Conservation (phyloP, 2,888 invertebrate genomes). For the Zele albiditarsus region DNA sequence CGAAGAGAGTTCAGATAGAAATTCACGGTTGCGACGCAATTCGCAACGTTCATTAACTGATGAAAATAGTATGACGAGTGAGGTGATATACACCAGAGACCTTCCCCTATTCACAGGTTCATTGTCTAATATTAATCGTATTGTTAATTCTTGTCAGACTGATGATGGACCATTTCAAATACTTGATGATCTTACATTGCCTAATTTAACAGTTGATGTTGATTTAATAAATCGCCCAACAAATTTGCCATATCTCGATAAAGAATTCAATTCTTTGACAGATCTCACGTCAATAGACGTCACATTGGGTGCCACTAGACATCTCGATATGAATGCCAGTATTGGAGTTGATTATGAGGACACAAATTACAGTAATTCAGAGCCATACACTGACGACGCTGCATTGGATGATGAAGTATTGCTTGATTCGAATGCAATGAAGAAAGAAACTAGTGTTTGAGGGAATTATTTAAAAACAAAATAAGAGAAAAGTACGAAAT, state of each 20-base stretch:
- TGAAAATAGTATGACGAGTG: constrained; percentile 55
- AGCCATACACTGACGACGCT: constrained; percentile 47
- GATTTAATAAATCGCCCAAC: constrained; percentile 10
- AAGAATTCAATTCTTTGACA: constrained; percentile 57
- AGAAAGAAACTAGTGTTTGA: constrained; percentile 70
- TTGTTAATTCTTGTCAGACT: constrained; percentile 46
- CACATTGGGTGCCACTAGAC: constrained; percentile 50
- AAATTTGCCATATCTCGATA: constrained; percentile 45
- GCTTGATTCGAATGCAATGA: constrained; percentile 56
- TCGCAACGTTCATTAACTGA: constrained; percentile 56
- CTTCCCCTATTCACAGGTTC: constrained; percentile 43
- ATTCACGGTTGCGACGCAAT: constrained; percentile 30
- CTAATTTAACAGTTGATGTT: constrained; percentile 38
- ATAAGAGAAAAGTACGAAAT: neutral
- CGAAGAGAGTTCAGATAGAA: constrained; percentile 55
- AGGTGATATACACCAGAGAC: constrained; percentile 50
- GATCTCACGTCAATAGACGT: constrained; percentile 56
- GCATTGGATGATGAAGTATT: constrained; percentile 49
- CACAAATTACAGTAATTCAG: constrained; percentile 47
- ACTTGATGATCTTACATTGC: constrained; percentile 45
- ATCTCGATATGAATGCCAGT: constrained; percentile 52
- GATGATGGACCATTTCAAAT: constrained; percentile 48
- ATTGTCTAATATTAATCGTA: constrained; percentile 49
- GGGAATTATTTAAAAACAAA: neutral
- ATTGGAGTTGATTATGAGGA: constrained; percentile 51